A percentile compares a stretch with the other conserved stretches of the same genome.
These are phyloP conservation scores for Trididemnum clinides DNA, from an alignment of 23 tunicate genomes.

Conservation along the genomic window DNA sequence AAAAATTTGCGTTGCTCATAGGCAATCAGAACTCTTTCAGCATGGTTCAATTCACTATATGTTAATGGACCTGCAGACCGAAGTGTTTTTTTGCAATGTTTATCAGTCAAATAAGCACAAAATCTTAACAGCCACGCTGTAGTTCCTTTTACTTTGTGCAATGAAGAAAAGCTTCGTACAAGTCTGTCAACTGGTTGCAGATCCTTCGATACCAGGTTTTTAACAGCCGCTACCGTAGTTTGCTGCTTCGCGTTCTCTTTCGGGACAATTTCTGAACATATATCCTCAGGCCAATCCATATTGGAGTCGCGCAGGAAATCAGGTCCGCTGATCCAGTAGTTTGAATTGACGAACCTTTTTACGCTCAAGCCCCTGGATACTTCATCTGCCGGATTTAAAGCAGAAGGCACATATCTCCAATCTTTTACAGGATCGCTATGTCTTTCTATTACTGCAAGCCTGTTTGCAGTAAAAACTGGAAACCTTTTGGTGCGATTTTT, in stretches of 20 bases:
- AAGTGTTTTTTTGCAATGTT: too few relatives aligned
- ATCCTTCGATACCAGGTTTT: too few relatives aligned
- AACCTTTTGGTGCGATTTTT: too few relatives aligned
- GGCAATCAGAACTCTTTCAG: too few relatives aligned
- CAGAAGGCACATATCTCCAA: conserved; percentile 3
- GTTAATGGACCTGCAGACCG: too few relatives aligned
- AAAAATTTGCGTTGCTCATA: too few relatives aligned
- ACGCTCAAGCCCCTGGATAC: neutral
- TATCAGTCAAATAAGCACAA: neutral
- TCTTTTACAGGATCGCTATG: neutral
- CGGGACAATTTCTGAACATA: too few relatives aligned
- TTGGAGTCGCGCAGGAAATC: neutral
- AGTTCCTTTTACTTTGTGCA: neutral
- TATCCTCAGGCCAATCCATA: neutral
- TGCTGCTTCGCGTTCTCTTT: too few relatives aligned
- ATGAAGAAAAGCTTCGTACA: too few relatives aligned
- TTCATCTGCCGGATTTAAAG: neutral
- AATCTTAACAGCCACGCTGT: neutral
- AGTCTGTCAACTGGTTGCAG: too few relatives aligned
- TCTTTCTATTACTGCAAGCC: neutral
- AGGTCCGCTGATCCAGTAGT: neutral
- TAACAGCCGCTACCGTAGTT: too few relatives aligned
- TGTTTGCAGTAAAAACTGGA: neutral
- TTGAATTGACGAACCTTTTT: neutral
- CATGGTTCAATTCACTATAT: too few relatives aligned